Conservation (phyloP, 2,797 vertebrate genomes). For the Masticophis lateralis region DNA sequence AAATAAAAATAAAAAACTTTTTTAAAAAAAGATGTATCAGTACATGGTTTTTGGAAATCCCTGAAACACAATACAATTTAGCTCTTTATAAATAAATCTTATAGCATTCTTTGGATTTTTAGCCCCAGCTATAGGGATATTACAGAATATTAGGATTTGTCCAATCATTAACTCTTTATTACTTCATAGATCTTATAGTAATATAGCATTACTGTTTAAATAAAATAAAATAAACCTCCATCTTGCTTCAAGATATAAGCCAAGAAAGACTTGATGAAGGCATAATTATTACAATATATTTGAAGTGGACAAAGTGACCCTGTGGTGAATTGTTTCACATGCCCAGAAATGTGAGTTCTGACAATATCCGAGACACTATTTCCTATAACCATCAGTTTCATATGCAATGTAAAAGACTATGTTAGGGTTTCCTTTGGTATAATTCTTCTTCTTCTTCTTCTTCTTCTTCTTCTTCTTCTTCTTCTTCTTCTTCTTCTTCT, state of each 20-base stretch:
- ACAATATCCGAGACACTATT: not conserved
- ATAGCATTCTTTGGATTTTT: not conserved
- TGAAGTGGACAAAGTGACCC: not conserved
- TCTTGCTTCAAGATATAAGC: not conserved
- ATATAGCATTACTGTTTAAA: not conserved
- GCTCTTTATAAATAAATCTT: not conserved
- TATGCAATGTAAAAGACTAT: not conserved
- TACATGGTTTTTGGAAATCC: not conserved
- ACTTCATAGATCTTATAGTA: not conserved
- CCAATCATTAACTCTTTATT: not conserved
- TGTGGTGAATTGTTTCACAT: not conserved
- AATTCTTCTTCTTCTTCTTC: not conserved
- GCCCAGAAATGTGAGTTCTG: not conserved
- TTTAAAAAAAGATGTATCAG: not conserved
- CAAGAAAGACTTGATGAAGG: not conserved
- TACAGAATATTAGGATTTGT: not conserved
- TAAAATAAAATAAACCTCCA: not conserved
- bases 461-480: not conserved
- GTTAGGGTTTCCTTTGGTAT: not conserved
- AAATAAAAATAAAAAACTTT: no score
- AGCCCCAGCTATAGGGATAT: not conserved
- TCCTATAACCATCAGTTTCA: not conserved
- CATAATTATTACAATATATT: not conserved
- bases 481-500: not conserved
- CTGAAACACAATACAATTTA: not conserved